A percentile compares a stretch with the other conserved stretches of the same genome.
phyloP scores from a whole-genome alignment of 2,888 invertebrate species.

The Bhutanitis thaidina region DNA sequence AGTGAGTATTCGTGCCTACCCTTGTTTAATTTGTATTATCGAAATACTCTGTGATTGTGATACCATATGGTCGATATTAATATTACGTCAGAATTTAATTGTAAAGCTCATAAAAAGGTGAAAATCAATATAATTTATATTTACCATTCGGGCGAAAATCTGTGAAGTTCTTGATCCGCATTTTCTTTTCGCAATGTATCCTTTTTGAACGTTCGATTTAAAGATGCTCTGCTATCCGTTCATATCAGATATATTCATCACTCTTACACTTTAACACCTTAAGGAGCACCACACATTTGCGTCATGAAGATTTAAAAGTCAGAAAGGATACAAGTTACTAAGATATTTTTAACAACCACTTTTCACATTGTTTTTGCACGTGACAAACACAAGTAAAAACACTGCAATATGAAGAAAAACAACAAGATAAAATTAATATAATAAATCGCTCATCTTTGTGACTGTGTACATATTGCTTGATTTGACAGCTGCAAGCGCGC shows the following conservation, averaged over 20 bases:
- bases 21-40: conserved; percentile 12
- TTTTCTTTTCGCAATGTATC: conserved; percentile 78
- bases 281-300: conserved; percentile 67
- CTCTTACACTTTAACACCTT: conserved; percentile 61
- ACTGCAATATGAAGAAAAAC: conserved; percentile 59
- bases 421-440: conserved; percentile 36
- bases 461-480: conserved; percentile 53
- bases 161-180: conserved; percentile 72
- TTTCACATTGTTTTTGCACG: conserved; percentile 79
- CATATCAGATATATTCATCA: conserved; percentile 62
- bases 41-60: not conserved
- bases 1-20: conserved; percentile 16
- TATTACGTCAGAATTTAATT: not conserved
- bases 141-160: conserved; percentile 78
- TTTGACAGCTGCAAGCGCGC: conserved; percentile 74
- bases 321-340: conserved; percentile 77
- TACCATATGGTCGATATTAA: not conserved
- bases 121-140: conserved; percentile 31
- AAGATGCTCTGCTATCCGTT: conserved; percentile 51
- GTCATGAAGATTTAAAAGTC: conserved; percentile 53
- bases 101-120: too few relatives aligned
- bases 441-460: conserved; percentile 16
- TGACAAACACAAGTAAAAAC: conserved; percentile 78
- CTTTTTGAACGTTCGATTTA: conserved; percentile 68
- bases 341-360: conserved; percentile 79